Conservation (phyloP, 92 coral and sea anemone genomes). For the Nematostella vectensis region DNA sequence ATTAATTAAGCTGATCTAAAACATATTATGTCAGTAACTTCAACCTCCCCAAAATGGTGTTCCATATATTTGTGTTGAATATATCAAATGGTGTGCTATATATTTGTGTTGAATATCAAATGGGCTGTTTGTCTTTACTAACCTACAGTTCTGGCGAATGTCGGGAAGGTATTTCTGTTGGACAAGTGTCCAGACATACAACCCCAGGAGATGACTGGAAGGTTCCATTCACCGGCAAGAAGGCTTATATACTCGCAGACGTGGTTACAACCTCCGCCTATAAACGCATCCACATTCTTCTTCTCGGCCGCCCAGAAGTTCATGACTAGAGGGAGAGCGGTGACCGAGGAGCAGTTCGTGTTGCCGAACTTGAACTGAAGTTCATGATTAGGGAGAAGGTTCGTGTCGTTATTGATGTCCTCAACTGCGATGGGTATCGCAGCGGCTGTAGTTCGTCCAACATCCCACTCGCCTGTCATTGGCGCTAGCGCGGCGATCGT, state of each 20-base stretch:
- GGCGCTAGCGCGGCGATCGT: constrained; percentile 74
- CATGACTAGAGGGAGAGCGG: constrained; percentile 73
- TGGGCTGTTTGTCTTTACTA: too few species aligned
- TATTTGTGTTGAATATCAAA: too few species aligned
- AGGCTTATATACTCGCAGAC: constrained; percentile 81
- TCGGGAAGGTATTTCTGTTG: constrained; percentile 73
- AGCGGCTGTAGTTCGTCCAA: constrained; percentile 78
- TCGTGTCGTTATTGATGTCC: constrained; percentile 66
- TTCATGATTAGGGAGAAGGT: constrained; percentile 50
- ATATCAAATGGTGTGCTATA: too few species aligned
- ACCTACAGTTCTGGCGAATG: constrained; percentile 74
- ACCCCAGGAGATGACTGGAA: constrained; percentile 80
- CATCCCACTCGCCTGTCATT: constrained; percentile 86
- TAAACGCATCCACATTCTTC: constrained; percentile 68
- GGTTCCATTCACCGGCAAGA: constrained; percentile 76
- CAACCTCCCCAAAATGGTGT: too few species aligned
- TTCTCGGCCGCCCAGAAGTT: constrained; percentile 69
- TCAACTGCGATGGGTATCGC: constrained; percentile 82
- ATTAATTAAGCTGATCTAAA: too few species aligned
- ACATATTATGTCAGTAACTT: too few species aligned
- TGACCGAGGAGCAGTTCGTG: constrained; percentile 66
- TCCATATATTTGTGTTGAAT: too few species aligned
- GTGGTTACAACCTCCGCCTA: constrained; percentile 78
- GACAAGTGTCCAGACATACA: constrained; percentile 82
- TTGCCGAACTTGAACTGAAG: constrained; percentile 75